Conservation (phyloP, 1,140 invertebrate species). For the Periplaneta americana region DNA sequence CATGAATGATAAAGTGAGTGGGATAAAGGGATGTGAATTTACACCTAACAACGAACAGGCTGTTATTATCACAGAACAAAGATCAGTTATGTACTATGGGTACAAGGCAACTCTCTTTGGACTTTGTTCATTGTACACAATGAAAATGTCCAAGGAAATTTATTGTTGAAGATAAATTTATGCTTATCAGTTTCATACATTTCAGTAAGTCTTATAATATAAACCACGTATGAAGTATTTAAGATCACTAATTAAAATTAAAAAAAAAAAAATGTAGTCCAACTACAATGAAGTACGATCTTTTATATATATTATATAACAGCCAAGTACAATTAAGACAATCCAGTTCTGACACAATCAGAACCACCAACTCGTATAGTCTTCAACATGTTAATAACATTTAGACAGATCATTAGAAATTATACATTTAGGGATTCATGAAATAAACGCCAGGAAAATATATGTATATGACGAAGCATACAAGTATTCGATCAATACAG, state of each 20-base stretch:
- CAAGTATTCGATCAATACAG: background rate
- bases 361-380: background rate
- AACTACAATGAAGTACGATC: background rate
- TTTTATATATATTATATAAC: background rate
- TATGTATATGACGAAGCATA: background rate
- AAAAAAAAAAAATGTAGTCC: background rate
- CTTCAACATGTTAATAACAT: background rate
- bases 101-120: slow-evolving; percentile 17
- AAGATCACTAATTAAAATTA: slow-evolving; percentile 4
- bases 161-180: slow-evolving; percentile 5
- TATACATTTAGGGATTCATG: background rate
- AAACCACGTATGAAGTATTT: background rate
- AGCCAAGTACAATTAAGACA: background rate
- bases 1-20: background rate
- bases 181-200: background rate
- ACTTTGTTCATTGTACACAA: slow-evolving; percentile 8
- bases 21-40: background rate
- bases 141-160: slow-evolving; percentile 10
- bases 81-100: slow-evolving; percentile 16
- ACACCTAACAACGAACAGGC: background rate
- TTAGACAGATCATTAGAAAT: background rate
- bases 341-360: background rate
- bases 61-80: slow-evolving; percentile 20
- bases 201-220: background rate
- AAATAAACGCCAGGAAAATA: background rate